A percentile compares a stretch with the other conserved stretches of the same genome.
phyloP scores from a whole-genome alignment of 2,888 invertebrate genomes.

The Tryphoninae sp. region DNA sequence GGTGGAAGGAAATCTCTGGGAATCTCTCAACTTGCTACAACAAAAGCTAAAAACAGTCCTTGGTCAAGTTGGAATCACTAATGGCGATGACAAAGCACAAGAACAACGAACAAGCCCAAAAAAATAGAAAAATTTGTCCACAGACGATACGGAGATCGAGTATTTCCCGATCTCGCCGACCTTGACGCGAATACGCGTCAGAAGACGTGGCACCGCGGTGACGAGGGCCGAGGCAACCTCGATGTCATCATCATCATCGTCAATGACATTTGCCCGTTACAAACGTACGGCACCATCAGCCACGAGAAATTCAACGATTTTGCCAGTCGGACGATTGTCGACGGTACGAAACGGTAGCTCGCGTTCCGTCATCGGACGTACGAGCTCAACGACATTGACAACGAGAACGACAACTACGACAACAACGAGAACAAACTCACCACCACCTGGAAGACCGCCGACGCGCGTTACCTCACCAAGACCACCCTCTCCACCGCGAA shows the following conservation, averaged over 20 bases:
- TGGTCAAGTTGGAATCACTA: slow-evolving; percentile 37
- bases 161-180: slow-evolving; percentile 92
- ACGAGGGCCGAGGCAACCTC: slow-evolving; percentile 72
- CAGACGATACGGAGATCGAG: slow-evolving; percentile 91
- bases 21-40: slow-evolving; percentile 62
- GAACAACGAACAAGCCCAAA: slow-evolving; percentile 29
- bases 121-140: slow-evolving; percentile 80
- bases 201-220: slow-evolving; percentile 84
- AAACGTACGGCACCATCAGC: slow-evolving; percentile 85
- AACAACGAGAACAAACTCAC: slow-evolving; percentile 53
- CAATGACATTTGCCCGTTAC: slow-evolving; percentile 84
- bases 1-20: slow-evolving; percentile 73
- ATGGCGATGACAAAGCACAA: slow-evolving; percentile 57
- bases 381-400: slow-evolving; percentile 46
- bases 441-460: slow-evolving; percentile 61
- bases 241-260: slow-evolving; percentile 77
- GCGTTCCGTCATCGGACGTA: slow-evolving; percentile 30
- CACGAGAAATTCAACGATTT: slow-evolving; percentile 76
- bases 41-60: slow-evolving; percentile 43
- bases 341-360: slow-evolving; percentile 22
- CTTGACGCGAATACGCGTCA: slow-evolving; percentile 90
- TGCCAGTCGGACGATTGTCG: slow-evolving; percentile 43
- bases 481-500: slow-evolving; percentile 89
- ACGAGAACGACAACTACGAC: slow-evolving; percentile 51
- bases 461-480: slow-evolving; percentile 69